phyloP scores from a whole-genome alignment of 2,888 invertebrate genomes.

The Drosophila basisetae region DNA sequence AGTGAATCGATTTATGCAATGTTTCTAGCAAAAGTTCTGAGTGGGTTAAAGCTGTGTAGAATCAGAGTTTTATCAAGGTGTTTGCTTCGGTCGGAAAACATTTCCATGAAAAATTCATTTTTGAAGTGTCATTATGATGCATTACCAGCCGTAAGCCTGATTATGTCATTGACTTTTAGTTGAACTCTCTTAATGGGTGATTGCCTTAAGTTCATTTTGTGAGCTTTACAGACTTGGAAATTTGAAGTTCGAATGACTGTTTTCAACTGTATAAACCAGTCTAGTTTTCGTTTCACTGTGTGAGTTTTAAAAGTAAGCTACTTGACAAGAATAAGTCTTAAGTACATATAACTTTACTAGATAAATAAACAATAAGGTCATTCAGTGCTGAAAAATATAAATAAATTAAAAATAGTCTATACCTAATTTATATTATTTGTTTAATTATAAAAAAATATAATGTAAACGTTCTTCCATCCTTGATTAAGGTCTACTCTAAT shows the following conservation, averaged over 20 bases:
- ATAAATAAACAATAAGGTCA: background rate
- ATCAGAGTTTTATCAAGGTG: background rate
- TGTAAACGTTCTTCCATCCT: background rate
- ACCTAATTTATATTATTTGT: background rate
- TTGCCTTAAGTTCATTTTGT: background rate
- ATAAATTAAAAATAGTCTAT: background rate
- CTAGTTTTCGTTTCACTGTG: background rate
- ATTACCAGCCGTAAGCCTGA: background rate
- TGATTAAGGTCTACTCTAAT: background rate
- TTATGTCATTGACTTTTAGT: background rate
- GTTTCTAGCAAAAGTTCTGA: background rate
- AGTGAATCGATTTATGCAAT: background rate
- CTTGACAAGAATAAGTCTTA: background rate
- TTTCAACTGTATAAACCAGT: background rate
- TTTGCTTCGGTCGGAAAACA: background rate
- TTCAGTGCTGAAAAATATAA: background rate
- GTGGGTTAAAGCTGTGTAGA: background rate
- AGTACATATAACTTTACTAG: background rate
- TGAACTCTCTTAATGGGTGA: background rate
- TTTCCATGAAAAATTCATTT: background rate
- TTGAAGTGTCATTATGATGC: too few species aligned
- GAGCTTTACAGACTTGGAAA: background rate
- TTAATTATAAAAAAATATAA: background rate
- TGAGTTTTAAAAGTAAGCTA: background rate
- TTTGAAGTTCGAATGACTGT: background rate